These are phyloP conservation scores for Hephaestus fuliginosus DNA, from an alignment of 2,797 vertebrate species.

Conservation along the genomic window DNA sequence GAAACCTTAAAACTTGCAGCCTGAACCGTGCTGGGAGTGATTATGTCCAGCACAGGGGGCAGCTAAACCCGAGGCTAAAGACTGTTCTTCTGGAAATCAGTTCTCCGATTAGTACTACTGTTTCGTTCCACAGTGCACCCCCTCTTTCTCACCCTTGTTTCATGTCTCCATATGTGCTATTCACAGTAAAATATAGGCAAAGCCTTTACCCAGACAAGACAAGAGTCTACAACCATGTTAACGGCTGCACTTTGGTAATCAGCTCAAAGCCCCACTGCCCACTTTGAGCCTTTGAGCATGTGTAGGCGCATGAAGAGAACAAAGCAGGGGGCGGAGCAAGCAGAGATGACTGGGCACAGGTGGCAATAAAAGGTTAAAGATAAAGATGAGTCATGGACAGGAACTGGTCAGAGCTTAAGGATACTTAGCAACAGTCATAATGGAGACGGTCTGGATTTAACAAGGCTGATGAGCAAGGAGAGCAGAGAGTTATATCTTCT, in stretches of 20 bases:
- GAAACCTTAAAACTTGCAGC: background rate
- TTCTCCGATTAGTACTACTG: background rate
- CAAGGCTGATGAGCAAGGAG: background rate
- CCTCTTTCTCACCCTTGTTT: background rate
- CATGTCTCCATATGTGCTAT: background rate
- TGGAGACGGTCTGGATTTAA: background rate
- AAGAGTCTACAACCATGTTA: background rate
- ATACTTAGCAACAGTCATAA: background rate
- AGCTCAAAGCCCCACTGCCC: background rate
- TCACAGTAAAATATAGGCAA: background rate
- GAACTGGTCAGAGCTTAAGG: background rate
- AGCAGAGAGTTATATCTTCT: background rate
- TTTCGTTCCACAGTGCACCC: background rate
- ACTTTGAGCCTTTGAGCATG: background rate
- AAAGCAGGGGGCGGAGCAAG: background rate
- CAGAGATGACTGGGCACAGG: background rate
- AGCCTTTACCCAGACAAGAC: no score
- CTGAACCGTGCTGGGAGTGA: constrained; percentile 9
- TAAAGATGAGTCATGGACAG: background rate
- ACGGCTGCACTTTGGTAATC: background rate
- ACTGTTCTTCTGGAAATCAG: background rate
- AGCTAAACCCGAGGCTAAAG: background rate
- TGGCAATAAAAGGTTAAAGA: background rate
- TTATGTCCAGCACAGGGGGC: background rate
- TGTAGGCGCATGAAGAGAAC: background rate